Evolutionary conservation across 2,113 vertebrate species (phyloP).

Genomic region (Chamaetylas fuelleborni): DNA sequence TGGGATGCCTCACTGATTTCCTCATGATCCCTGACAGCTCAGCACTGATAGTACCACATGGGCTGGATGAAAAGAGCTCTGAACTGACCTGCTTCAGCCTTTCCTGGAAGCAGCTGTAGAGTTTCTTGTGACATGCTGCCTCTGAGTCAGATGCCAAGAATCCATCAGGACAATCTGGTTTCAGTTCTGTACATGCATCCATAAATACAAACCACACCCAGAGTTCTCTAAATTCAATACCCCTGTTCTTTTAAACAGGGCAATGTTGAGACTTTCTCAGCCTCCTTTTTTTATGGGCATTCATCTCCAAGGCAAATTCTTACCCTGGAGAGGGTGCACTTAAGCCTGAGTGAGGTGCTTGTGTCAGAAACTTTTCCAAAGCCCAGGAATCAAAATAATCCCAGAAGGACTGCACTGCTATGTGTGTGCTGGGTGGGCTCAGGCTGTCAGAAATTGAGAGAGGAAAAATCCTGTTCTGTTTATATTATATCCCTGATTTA

Average conservation of each 20-base stretch:
- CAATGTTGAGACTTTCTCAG: not conserved
- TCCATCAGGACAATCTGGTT: not conserved
- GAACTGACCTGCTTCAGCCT: not conserved
- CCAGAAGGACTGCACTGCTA: not conserved
- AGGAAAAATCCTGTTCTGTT: not conserved
- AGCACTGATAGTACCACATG: not conserved
- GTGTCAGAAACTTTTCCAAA: not conserved
- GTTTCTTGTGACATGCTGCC: not conserved
- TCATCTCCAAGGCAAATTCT: not conserved
- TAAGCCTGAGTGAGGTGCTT: not conserved
- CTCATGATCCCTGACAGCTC: not conserved
- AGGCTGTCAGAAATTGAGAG: not conserved
- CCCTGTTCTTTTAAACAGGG: not conserved
- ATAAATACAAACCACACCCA: not conserved
- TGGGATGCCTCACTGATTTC: not conserved
- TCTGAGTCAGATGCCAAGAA: not conserved
- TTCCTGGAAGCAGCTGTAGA: not conserved
- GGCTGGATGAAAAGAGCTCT: not conserved
- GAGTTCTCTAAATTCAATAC: not conserved
- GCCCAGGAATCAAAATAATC: not conserved
- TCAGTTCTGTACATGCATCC: not conserved
- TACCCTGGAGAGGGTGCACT: not conserved
- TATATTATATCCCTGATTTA: not conserved
- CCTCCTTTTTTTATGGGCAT: not conserved
- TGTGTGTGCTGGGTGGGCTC: not conserved